Base-by-base conservation (phyloP, 2,888 invertebrate genomes). In the Acronicta aceris region DNA sequence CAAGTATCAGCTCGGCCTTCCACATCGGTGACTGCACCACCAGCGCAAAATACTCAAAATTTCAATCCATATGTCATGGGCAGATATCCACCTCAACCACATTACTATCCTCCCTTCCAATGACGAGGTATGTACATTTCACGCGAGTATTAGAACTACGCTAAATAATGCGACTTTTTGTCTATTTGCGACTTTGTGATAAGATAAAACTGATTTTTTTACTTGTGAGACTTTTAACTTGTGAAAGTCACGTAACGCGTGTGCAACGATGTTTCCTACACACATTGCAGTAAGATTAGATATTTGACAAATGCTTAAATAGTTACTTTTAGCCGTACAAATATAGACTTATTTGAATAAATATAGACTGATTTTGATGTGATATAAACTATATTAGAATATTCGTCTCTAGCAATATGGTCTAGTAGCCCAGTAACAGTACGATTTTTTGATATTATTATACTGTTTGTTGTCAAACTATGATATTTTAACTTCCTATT, bases 21-120 rank as follows among this genome's bases (percentile, higher is more conserved):
- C 8, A 54, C 68, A 1, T 46, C 72, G 12, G 41, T 61, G 43
- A 21, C 63, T 13, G 36, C 48, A 38, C 63, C 59, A 16, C 50
- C 75, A 12, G 53, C 38, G 21, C 71, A 53, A 50, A 51, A 48
- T 25, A 5, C 42, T 13, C 71, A 62, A 25, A 40, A 59, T 33
- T 65, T 65, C 53, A 67, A 65, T 46, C 60, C 64, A 2, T 76
- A 76, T 54, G 60, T 59, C 51, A 69, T 66, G 70, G 70, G 65
- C 59, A 71, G 77, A 61, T 80, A 75, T 62, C 81, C 76, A 6
- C 38, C 52, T 9, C 81, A 71, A 42, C 68, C 65, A 48, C 74
- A 78, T 21, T 76, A 71, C 48, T 81, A 73, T 59, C 80, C 80
- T 46, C 81, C 81, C 49, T 80, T 66, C 46, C 80, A 78, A 69